Conservation (phyloP, 2,888 invertebrate species). For the Dicycla oo region DNA sequence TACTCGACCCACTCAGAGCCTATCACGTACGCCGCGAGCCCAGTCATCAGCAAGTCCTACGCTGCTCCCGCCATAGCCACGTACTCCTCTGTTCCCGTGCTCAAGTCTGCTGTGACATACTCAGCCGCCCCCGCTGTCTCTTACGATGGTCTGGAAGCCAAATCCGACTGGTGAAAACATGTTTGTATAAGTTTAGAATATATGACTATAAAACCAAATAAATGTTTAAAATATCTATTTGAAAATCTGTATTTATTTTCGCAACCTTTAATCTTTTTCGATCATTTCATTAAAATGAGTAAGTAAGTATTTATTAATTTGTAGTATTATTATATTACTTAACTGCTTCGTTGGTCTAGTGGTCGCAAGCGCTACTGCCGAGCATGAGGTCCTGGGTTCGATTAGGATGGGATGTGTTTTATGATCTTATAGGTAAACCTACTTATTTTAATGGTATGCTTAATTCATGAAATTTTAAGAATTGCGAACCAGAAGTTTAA, state of each 20-base stretch:
- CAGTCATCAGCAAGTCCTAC: conserved; percentile 84
- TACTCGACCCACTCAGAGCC: conserved; percentile 66
- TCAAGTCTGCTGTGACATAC: conserved; percentile 75
- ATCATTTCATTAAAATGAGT: background rate
- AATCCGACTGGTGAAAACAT: conserved; percentile 81
- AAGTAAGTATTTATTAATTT: background rate
- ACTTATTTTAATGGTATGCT: no score
- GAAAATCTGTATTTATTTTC: background rate
- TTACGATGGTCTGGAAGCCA: conserved; percentile 70
- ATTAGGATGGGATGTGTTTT: no score
- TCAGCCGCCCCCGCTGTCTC: conserved; percentile 73
- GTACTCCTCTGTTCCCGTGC: conserved; percentile 72
- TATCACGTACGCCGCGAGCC: conserved; percentile 80
- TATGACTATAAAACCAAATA: conserved; percentile 5
- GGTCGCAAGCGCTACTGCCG: no score
- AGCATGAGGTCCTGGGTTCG: no score
- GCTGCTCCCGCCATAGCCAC: conserved; percentile 65
- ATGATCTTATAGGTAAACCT: no score
- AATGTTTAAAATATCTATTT: conserved; percentile 5
- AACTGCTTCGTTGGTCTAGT: no score
- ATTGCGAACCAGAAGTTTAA: no score
- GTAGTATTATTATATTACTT: background rate
- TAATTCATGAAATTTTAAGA: no score
- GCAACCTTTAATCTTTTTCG: background rate
- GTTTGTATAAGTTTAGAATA: conserved; percentile 30